These are phyloP conservation scores for Tolmerus cingulatus DNA, from an alignment of 2,888 invertebrate genomes.

Conservation along the genomic window DNA sequence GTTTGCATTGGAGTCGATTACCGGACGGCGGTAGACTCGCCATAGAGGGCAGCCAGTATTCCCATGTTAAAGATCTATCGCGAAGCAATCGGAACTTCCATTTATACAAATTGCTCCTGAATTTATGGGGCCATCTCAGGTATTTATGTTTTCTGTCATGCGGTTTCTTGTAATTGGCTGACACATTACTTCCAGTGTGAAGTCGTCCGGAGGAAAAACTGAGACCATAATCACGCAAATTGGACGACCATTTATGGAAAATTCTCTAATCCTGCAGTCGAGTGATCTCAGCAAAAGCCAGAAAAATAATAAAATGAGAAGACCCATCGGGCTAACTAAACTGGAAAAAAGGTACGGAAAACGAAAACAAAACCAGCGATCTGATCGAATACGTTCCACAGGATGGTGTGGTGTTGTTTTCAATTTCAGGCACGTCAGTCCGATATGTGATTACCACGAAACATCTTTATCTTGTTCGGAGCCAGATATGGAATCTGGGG, in stretches of 20 bases:
- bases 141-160: constrained; percentile 47
- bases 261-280: constrained; percentile 44
- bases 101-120: constrained; percentile 48
- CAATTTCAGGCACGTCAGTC: constrained; percentile 48
- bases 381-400: background rate
- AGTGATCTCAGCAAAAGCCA: background rate
- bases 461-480: constrained; percentile 45
- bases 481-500: constrained; percentile 42
- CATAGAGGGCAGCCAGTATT: background rate
- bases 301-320: constrained; percentile 27
- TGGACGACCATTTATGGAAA: constrained; percentile 48
- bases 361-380: background rate
- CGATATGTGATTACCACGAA: constrained; percentile 46
- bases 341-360: background rate
- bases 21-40: background rate
- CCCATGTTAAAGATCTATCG: constrained; percentile 32
- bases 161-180: constrained; percentile 47
- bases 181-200: constrained; percentile 48
- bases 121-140: constrained; percentile 47
- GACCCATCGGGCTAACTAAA: background rate
- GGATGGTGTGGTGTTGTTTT: constrained; percentile 42
- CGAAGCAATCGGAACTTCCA: constrained; percentile 39
- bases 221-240: constrained; percentile 48
- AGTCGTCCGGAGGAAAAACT: constrained; percentile 41
- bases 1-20: background rate